Base-by-base conservation (phyloP, 2,113 vertebrate species). In the Dendropsophus ebraccatus region DNA sequence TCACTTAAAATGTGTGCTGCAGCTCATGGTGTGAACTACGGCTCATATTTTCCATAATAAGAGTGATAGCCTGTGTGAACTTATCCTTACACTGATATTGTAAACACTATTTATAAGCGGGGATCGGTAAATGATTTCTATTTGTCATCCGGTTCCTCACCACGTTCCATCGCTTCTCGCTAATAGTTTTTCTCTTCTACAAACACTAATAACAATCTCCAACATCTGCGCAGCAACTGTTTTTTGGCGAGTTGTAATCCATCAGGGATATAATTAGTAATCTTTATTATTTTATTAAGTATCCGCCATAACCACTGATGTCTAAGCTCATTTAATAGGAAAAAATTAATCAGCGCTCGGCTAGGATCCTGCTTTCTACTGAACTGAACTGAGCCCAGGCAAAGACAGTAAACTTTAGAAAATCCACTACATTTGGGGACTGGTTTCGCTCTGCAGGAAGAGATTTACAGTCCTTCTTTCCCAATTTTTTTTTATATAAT, bases 221-320 rank as follows among this genome's bases (percentile, higher is more conserved):
- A 76, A 76, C 74, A 76, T 76, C 74, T 76, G 74, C 37, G 54
- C 76, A 79, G 54, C 54, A 79, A 79, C 76, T 58, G 76, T 79
- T 79, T 79, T n/a, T 60, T 58, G 52, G 21, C 54, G 35, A 23
- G 76, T 35, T 23, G 19, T 58, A 37, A 79, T 79, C 35, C 76
- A 58, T 79, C 50, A 58, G 76, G 76, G 76, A 79, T 79, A 60
- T 79, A 56, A 58, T 79, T 79, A 79, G 76, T 79, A 58, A n/a
- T 54, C 50, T 79, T 58, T 60, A 41, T 79, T 79, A 79, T 79
- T 52, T 60, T 79, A 58, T 79, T 79, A 79, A 79, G 16, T 32
- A 79, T 58, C 32, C 30, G 54, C 32, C 54, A 79, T n/a, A 58
- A 79, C 76, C 19, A 32, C 50, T 41, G 19, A 79, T 60, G 76